Percentiles rank a stretch among this genome's conserved stretches.
Conservation (phyloP, 2,797 vertebrate species). For the Otus scops region DNA sequence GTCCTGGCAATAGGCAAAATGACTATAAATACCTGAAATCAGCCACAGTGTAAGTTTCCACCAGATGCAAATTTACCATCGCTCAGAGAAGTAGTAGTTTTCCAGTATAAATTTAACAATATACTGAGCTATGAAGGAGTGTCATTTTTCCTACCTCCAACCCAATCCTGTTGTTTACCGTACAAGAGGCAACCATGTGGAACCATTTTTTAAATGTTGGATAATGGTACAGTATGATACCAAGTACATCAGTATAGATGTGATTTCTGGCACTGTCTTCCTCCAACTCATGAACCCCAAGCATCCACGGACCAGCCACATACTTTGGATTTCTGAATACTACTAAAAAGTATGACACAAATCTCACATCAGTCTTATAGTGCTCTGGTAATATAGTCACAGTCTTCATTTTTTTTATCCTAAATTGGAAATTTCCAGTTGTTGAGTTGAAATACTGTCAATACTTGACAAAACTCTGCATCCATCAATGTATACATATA, state of each 20-base stretch:
- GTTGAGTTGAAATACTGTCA: neutral
- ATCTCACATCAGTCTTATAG: neutral
- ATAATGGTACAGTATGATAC: neutral
- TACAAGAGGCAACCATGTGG: neutral
- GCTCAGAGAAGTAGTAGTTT: neutral
- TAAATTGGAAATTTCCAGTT: neutral
- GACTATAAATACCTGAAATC: neutral
- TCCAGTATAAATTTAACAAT: neutral
- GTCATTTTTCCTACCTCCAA: neutral
- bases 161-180: neutral
- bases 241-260: neutral
- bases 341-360: neutral
- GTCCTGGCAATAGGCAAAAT: neutral
- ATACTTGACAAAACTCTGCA: neutral
- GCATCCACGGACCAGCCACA: neutral
- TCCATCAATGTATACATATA: neutral
- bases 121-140: neutral
- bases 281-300: neutral
- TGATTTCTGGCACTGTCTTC: neutral
- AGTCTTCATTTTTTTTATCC: neutral
- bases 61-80: neutral
- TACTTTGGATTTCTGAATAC: neutral
- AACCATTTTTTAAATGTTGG: neutral
- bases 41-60: neutral
- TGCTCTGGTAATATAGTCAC: neutral